Conservation (phyloP, 2,888 invertebrate species). For the Stenurella melanura region DNA sequence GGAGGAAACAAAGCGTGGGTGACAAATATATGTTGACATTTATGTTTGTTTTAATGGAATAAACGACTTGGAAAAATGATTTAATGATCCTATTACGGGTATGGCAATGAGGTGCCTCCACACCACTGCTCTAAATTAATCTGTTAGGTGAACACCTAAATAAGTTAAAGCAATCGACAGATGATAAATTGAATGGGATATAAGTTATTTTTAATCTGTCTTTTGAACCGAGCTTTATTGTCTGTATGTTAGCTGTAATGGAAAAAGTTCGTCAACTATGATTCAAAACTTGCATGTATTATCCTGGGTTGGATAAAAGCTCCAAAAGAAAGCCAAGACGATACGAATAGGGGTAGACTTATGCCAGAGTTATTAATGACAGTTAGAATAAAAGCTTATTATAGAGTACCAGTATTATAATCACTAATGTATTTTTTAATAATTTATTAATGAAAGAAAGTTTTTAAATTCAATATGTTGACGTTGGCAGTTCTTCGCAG, state of each 20-base stretch:
- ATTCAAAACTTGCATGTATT: slow-evolving; percentile 67
- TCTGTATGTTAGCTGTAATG: slow-evolving; percentile 68
- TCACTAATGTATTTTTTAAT: slow-evolving; percentile 34
- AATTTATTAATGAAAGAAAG: slow-evolving; percentile 30
- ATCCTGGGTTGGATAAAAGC: slow-evolving; percentile 64
- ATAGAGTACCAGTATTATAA: slow-evolving; percentile 28
- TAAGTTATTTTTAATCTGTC: slow-evolving; percentile 65
- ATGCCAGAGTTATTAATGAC: slow-evolving; percentile 40
- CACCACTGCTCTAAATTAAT: slow-evolving; percentile 3
- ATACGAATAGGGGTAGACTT: slow-evolving; percentile 55
- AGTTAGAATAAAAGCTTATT: slow-evolving; percentile 34
- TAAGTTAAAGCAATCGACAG: slow-evolving; percentile 54
- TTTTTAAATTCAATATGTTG: slow-evolving; percentile 34
- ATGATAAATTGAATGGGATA: slow-evolving; percentile 64
- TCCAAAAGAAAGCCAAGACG: slow-evolving; percentile 54
- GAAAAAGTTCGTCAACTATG: slow-evolving; percentile 69
- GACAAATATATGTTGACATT: slow-evolving; percentile 24
- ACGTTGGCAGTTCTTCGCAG: slow-evolving; percentile 11
- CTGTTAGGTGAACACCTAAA: slow-evolving; percentile 14
- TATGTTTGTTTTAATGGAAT: slow-evolving; percentile 2
- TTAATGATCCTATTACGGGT: background rate
- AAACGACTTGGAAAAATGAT: slow-evolving; percentile 15
- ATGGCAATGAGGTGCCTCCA: background rate
- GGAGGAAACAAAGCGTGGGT: background rate
- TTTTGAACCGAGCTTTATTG: slow-evolving; percentile 65